Evolutionary conservation across 2,113 vertebrate species (phyloP), one percentile per base, ranked within the genome.

Genomic region (Bettongia penicillata): DNA sequence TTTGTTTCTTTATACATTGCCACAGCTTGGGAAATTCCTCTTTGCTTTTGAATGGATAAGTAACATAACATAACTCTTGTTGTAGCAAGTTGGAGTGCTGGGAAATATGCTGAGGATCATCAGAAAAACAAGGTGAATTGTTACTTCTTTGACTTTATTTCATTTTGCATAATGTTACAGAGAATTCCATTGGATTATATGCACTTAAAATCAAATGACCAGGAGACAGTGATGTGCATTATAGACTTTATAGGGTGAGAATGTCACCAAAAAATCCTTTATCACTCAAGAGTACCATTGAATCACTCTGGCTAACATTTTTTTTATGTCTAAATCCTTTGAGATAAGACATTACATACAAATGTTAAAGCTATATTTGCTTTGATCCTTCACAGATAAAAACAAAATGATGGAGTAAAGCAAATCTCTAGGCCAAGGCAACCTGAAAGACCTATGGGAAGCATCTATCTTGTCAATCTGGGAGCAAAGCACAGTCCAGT

Each of bases 361-460:
- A 19, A 84, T 84, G 68, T 4, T 43, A 68, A 91, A 7, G 1
- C 2, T 53, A 51, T 61, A 89, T 93, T 91, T 93, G 1, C 31
- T 96, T 93, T 91, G 51, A 89, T 91, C 12, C 48, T 61, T 94
- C 43, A 94, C 24, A 91, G 28, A 89, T 50, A 49, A 93, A 48
- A 48, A 48, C 48, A 48, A 48, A 48, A 48, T 48, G 48, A 48
- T 48, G 3, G 48, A 48, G 48, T 48, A 3, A 48, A 48, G 48
- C 48, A 48, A 48, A 48, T 48, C 48, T 48, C 48, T 48, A 48
- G 48, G 48, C 48, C 48, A 48, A 48, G 48, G 3, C 48, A 48
- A 3, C 48, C 48, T 48, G 48, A 3, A 48, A 48, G 48, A 48
- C 48, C 48, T 48, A 48, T 48, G 48, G 48, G 48, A 48, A 48